Conservation (phyloP, 1,140 invertebrate species). For the Tetragnatha versicolor region DNA sequence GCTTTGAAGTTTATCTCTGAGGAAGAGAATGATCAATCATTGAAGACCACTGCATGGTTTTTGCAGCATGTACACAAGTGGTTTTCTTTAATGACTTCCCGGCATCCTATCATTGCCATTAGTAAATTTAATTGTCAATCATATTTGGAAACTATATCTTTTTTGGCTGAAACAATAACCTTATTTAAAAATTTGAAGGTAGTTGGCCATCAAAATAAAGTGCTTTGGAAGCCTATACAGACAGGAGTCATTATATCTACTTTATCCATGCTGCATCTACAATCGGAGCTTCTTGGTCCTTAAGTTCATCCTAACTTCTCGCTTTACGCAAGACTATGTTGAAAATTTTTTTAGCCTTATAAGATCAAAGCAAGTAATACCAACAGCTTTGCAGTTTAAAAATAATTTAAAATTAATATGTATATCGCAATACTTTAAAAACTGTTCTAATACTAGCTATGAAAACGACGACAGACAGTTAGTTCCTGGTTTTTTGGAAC, state of each 20-base stretch:
- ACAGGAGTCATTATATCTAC: neutral
- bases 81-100: neutral
- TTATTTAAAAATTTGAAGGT: neutral
- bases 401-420: conserved; percentile 4
- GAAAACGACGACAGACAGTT: neutral
- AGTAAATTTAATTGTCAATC: neutral
- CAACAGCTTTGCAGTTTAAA: neutral
- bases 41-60: neutral
- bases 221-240: neutral
- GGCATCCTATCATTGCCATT: neutral
- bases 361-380: conserved; percentile 8
- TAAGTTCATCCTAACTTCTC: neutral
- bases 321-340: neutral
- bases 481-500: neutral
- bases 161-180: neutral
- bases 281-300: neutral
- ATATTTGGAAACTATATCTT: neutral
- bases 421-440: neutral
- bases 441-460: neutral
- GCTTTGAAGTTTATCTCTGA: neutral
- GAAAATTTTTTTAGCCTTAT: neutral
- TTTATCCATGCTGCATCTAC: neutral
- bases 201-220: neutral
- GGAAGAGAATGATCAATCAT: neutral
- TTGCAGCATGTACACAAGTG: neutral